Evolutionary conservation across 2,888 invertebrate species (phyloP), one percentile per base, ranked within the genome.

Genomic region (Rhabditophanes sp.): DNA sequence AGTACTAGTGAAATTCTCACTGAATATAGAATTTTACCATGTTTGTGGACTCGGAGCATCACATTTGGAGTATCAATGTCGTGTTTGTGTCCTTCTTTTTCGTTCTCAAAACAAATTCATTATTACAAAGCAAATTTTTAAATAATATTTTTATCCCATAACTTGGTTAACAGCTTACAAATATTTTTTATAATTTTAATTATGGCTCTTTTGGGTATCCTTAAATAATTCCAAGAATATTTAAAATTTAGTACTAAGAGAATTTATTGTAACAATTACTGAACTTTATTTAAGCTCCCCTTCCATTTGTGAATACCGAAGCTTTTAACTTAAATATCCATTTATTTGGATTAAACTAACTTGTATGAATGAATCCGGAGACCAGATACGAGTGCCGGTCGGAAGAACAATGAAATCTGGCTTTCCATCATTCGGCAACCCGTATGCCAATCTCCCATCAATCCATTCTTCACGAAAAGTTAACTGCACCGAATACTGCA

Each of bases 391-490:
- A 71, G 81, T 82, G 33, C 66, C 60, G 2, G 62, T 49, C 1
- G 58, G 48, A 27, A 61, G 38, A 35, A 61, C 62, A n/a, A 61
- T 27, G 31, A 62, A 62, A 6, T 54, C 50, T 1, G 61, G 59
- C 16, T 44, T 47, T 6, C 35, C 39, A n/a, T 48, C 46, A 23
- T 29, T 36, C 17, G 43, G 45, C 17, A 51, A 30, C n/a, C 61
- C 61, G 32, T 52, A 61, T 1, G 61, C 61, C 11, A 61, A 33
- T 57, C 88, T 74, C 68, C 87, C 87, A 69, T 90, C 88, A 66
- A 82, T 72, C 88, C 88, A 90, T 71, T 85, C 83, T 69, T 90
- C 87, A 69, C 88, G 77, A 74, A 90, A 88, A 53, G 88, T 88
- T 67, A 88, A 73, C 72, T 88, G 88, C 56, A 87, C 85, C 41